Evolutionary conservation across 1,140 invertebrate genomes (phyloP).

Genomic region (Bilobella aurantiaca): DNA sequence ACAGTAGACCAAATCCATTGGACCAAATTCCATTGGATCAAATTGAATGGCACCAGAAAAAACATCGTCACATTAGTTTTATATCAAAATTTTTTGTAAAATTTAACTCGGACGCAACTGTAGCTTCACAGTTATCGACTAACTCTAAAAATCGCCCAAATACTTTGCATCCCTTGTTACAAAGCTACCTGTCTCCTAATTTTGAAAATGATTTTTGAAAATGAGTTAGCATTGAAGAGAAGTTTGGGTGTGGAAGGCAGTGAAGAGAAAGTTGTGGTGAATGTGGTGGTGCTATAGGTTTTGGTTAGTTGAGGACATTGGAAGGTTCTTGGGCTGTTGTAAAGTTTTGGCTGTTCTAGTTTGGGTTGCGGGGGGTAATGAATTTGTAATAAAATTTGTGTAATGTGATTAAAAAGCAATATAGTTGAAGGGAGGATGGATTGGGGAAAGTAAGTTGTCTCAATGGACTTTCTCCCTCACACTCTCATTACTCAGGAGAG

Average conservation of each 20-base stretch:
- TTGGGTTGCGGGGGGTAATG: constrained; percentile 17
- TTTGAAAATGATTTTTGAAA: not conserved
- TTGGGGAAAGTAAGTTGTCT: constrained; percentile 11
- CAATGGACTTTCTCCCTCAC: not conserved
- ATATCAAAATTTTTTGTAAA: no score
- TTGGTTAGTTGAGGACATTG: not conserved
- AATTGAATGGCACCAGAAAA: no score
- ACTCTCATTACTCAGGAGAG: constrained; percentile 5
- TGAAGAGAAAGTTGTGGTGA: not conserved
- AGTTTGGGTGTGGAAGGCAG: not conserved
- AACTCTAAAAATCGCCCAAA: no score
- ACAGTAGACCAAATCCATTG: no score
- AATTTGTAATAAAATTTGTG: constrained; percentile 35
- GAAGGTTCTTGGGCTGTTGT: not conserved
- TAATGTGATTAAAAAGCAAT: constrained; percentile 36
- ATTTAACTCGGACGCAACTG: no score
- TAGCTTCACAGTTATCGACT: no score
- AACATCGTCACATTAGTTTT: no score
- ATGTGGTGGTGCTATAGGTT: not conserved
- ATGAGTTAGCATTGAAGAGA: not conserved
- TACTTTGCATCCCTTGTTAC: no score
- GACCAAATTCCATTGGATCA: no score
- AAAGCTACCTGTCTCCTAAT: no score
- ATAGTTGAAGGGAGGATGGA: constrained; percentile 30
- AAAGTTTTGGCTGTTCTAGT: not conserved